A percentile compares a stretch with the other conserved stretches of the same genome.
Evolutionary conservation across 2,797 vertebrate species (phyloP).

Genomic region (Galaxias olidus): DNA sequence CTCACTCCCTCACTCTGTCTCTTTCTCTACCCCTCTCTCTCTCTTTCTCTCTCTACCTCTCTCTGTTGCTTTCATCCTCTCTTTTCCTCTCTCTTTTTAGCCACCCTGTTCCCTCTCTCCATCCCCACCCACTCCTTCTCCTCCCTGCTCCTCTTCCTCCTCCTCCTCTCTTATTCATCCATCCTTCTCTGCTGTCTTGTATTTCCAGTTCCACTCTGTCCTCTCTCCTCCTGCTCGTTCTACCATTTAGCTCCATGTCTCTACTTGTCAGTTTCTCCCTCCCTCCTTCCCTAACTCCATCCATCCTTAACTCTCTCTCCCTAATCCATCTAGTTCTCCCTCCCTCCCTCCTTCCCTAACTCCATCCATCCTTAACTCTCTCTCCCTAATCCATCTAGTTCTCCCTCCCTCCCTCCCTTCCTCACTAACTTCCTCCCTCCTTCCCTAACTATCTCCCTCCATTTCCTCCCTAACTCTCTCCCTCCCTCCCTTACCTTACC

Average conservation of each 20-base stretch:
- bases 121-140: background rate
- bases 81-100: background rate
- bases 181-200: background rate
- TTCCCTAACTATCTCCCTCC: too few relatives aligned
- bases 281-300: background rate
- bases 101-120: background rate
- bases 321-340: too few relatives aligned
- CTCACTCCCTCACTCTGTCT: constrained; percentile 19
- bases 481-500: background rate
- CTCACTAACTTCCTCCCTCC: background rate
- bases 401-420: constrained; percentile 8
- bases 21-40: constrained; percentile 10
- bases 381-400: too few relatives aligned
- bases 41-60: constrained; percentile 3
- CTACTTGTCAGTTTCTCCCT: constrained; percentile 4
- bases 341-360: background rate
- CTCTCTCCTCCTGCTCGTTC: constrained; percentile 10
- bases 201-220: constrained; percentile 14
- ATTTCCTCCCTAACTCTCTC: background rate
- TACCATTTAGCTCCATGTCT: constrained; percentile 8
- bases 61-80: constrained; percentile 14
- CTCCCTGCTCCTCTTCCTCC: constrained; percentile 3
- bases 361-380: too few relatives aligned
- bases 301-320: too few relatives aligned
- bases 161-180: constrained; percentile 6